A percentile compares a stretch with the other conserved stretches of the same genome.
Evolutionary conservation across 1,140 invertebrate species (phyloP).

Genomic region (Tribolium castaneum): DNA sequence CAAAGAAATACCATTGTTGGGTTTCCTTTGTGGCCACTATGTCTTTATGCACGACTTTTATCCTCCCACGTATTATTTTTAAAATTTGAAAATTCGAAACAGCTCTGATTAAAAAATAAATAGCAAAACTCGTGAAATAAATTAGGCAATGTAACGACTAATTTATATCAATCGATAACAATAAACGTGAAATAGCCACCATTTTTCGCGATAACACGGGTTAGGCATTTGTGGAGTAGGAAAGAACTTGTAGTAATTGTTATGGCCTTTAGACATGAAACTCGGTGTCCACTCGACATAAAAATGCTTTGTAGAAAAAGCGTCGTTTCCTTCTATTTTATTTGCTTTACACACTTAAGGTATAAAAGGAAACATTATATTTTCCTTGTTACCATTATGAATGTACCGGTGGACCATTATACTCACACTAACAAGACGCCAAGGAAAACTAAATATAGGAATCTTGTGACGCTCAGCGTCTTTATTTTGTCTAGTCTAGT

Average conservation of each 20-base stretch:
- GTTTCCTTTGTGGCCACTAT: too few relatives aligned
- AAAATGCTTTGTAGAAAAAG: constrained; percentile 14
- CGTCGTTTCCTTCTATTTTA: background rate
- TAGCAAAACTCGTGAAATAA: too few relatives aligned
- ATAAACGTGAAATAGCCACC: background rate
- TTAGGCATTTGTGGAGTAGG: background rate
- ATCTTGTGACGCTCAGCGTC: background rate
- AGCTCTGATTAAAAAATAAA: too few relatives aligned
- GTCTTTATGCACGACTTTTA: too few relatives aligned
- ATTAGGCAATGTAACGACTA: too few relatives aligned
- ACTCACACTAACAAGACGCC: constrained; percentile 26
- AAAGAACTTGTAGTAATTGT: background rate
- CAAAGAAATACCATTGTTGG: too few relatives aligned
- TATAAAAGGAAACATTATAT: constrained; percentile 19
- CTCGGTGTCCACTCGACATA: background rate
- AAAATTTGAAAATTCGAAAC: too few relatives aligned
- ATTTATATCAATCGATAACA: background rate
- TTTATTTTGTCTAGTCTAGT: constrained; percentile 2
- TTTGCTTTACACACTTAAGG: constrained; percentile 11
- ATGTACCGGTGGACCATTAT: constrained; percentile 11
- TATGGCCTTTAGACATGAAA: background rate
- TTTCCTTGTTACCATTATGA: constrained; percentile 14
- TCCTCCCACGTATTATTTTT: too few relatives aligned
- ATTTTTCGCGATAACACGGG: background rate
- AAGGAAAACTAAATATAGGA: constrained; percentile 6